These are phyloP conservation scores for Drosophila ustulata DNA, from an alignment of 2,888 invertebrate genomes.

Conservation along the genomic window DNA sequence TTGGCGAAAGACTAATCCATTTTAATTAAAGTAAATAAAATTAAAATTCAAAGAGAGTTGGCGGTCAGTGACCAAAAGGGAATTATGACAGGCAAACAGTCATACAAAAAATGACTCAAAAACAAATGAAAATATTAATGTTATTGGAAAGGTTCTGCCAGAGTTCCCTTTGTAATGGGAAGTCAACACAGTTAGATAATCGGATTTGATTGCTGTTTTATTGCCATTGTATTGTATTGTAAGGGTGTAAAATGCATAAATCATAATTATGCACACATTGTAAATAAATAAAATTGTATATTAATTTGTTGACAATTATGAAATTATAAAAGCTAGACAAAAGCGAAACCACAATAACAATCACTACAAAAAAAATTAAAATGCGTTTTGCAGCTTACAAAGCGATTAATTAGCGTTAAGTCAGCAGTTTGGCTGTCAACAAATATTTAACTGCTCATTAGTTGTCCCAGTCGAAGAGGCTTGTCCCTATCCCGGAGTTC, in stretches of 20 bases:
- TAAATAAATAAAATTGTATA: constrained; percentile 67
- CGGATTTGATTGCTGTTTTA: constrained; percentile 60
- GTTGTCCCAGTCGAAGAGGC: constrained; percentile 22
- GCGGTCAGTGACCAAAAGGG: constrained; percentile 44
- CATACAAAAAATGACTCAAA: constrained; percentile 25
- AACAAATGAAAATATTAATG: constrained; percentile 44
- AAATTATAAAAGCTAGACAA: constrained; percentile 64
- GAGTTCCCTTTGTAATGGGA: neutral
- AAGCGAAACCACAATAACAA: constrained; percentile 38
- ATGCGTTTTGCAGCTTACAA: constrained; percentile 55
- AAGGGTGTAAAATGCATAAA: constrained; percentile 48
- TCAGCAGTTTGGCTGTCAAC: constrained; percentile 61
- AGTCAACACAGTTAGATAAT: constrained; percentile 55
- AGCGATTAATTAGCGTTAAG: constrained; percentile 71
- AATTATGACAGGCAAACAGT: constrained; percentile 49
- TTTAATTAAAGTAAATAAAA: constrained; percentile 77
- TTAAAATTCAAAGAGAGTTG: constrained; percentile 60
- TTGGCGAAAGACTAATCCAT: constrained; percentile 70
- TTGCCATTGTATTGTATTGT: constrained; percentile 11
- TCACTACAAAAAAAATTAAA: constrained; percentile 18
- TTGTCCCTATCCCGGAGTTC: neutral
- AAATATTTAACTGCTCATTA: constrained; percentile 76
- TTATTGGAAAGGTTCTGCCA: constrained; percentile 30
- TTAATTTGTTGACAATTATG: constrained; percentile 77
- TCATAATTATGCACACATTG: constrained; percentile 62